These are phyloP conservation scores for Acleris laterana DNA, from an alignment of 2,888 invertebrate genomes.

Conservation along the genomic window DNA sequence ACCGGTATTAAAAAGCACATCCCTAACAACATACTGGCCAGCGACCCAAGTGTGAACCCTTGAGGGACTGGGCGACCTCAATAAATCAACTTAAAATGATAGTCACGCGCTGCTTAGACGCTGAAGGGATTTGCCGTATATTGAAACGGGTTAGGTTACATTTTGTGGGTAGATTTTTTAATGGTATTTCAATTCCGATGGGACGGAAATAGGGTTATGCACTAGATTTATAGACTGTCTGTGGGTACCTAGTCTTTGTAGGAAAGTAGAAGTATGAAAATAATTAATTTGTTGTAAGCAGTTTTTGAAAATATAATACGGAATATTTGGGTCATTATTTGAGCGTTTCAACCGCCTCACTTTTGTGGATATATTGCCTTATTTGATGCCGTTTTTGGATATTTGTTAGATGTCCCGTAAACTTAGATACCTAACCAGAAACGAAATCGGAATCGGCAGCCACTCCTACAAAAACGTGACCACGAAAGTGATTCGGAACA, in stretches of 20 bases:
- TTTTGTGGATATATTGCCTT: no score
- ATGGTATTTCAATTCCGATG: conserved; percentile 28
- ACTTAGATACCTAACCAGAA: no score
- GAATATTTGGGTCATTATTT: no score
- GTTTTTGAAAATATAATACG: no score
- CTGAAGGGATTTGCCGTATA: conserved; percentile 31
- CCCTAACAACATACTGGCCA: conserved; percentile 19
- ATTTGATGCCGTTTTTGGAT: no score
- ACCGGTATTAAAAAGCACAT: neutral
- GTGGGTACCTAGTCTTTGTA: neutral
- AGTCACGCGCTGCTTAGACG: conserved; percentile 26
- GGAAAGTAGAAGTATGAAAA: neutral
- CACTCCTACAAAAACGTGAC: no score
- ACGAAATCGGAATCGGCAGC: no score
- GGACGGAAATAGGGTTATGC: conserved; percentile 5
- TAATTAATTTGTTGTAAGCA: no score
- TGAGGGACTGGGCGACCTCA: conserved; percentile 25
- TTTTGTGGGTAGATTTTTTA: conserved; percentile 31
- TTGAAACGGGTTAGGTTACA: conserved; percentile 19
- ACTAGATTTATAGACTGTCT: neutral
- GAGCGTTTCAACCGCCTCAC: no score
- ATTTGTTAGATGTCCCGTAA: no score
- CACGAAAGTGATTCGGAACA: no score
- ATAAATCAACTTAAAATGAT: conserved; percentile 34
- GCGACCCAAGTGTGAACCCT: conserved; percentile 18